A percentile compares a stretch with the other conserved stretches of the same genome.
phyloP scores from a whole-genome alignment of 2,888 invertebrate species.

The Timandra comae region DNA sequence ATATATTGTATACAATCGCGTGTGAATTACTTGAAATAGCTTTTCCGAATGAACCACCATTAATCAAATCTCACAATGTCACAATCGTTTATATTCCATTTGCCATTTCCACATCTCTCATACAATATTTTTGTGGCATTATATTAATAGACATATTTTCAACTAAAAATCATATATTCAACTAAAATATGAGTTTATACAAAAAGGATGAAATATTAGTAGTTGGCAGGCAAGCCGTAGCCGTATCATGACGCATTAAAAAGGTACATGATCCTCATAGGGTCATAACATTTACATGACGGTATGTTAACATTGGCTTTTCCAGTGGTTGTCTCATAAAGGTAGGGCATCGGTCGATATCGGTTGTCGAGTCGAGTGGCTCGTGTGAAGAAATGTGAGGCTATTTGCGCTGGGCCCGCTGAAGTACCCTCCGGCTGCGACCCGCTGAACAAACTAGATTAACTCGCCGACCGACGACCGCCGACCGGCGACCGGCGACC shows the following conservation, averaged over 20 bases:
- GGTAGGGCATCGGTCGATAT: constrained; percentile 50
- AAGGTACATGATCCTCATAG: constrained; percentile 15
- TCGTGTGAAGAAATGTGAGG: constrained; percentile 58
- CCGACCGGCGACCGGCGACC: constrained; percentile 38
- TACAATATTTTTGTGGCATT: constrained; percentile 17
- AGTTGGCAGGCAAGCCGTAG: too few relatives aligned
- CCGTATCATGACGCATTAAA: constrained; percentile 6
- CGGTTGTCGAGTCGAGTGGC: constrained; percentile 54
- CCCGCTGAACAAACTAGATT: constrained; percentile 56
- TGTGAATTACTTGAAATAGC: constrained; percentile 31
- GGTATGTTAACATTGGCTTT: constrained; percentile 32
- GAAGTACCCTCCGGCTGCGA: constrained; percentile 43
- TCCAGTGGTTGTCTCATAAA: constrained; percentile 46
- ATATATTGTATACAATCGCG: constrained; percentile 14
- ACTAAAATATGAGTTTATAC: neutral
- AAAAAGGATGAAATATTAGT: too few relatives aligned
- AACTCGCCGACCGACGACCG: constrained; percentile 43
- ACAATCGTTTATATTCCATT: constrained; percentile 37
- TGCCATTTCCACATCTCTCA: constrained; percentile 25
- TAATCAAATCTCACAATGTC: constrained; percentile 49
- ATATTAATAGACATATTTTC: too few relatives aligned
- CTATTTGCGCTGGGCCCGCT: constrained; percentile 54
- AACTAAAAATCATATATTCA: constrained; percentile 7
- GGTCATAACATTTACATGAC: constrained; percentile 19
- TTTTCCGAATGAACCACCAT: constrained; percentile 38